Evolutionary conservation across 2,113 vertebrate genomes (phyloP).

Genomic region (Protomyctophum bolini): DNA sequence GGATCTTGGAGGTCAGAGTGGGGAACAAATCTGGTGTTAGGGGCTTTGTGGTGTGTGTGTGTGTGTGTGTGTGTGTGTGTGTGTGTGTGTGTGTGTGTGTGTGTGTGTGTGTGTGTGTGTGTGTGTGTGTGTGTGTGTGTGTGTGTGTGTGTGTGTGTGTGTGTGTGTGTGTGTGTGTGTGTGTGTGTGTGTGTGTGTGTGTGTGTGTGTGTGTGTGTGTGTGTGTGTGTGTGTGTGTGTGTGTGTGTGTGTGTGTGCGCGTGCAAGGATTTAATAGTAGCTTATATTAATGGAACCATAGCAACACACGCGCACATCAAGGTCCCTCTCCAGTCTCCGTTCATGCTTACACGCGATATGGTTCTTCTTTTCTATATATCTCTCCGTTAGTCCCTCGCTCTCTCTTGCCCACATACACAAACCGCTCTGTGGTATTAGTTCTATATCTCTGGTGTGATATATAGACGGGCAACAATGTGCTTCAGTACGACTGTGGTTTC

Average conservation of each 20-base stretch:
- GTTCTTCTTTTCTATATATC: background rate
- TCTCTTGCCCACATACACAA: slow-evolving; percentile 1
- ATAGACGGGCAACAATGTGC: slow-evolving; percentile 26
- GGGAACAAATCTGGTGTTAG: slow-evolving; percentile 2
- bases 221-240: too few relatives aligned
- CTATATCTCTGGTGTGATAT: slow-evolving; percentile 24
- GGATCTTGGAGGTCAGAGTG: slow-evolving; percentile 6
- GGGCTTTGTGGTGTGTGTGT: background rate
- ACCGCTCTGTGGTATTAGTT: background rate
- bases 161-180: background rate
- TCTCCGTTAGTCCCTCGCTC: background rate
- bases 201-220: too few relatives aligned
- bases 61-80: too few relatives aligned
- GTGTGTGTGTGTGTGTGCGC: background rate
- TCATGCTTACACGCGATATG: background rate
- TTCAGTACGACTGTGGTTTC: slow-evolving; percentile 30
- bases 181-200: too few relatives aligned
- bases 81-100: too few relatives aligned
- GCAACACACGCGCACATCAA: too few relatives aligned
- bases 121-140: too few relatives aligned
- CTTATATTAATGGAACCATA: background rate
- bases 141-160: too few relatives aligned
- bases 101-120: background rate
- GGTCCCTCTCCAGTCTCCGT: too few relatives aligned
- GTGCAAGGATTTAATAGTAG: background rate